Evolutionary conservation across 2,113 vertebrate genomes (phyloP), one percentile per base, ranked within the genome.

Genomic region (Lucifuga dentata): DNA sequence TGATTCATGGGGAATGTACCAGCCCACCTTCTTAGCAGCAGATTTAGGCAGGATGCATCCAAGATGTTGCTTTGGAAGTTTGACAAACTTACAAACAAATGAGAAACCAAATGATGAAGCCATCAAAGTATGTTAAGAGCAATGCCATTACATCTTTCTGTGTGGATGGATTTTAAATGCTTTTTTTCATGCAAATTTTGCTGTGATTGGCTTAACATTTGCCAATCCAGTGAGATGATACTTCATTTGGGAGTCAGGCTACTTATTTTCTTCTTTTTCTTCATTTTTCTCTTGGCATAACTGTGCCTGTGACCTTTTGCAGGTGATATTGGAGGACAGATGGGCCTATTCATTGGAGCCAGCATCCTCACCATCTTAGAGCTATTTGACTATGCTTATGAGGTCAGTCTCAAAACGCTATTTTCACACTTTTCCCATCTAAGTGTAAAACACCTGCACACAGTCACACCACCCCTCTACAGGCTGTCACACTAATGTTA

Each of bases 311-410:
- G 11, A 20, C 40, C 48, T 1, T 59, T 5, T 44, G 7, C 81
- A 99, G 98, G 98, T 89, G 98, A 99, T 75, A 98, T 99, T 52
- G 98, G 98, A 3, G 98, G 98, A 68, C 98, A 99, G 92, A 99
- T 99, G 98, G 98, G 97, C 77, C 85, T 99, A 45, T 99, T 99
- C 75, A 95, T 99, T 48, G 98, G 98, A 84, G 98, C 98, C 86
- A 99, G 98, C 92, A 97, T 99, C 91, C 95, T 99, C 62, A 98
- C 98, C 78, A 94, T 99, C 78, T 93, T 99, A 20, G 98, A 99
- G 92, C 95, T 99, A 78, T 98, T 99, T 59, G 97, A 99, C 81
- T 99, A 98, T 45, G 95, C 97, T 66, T 99, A 99, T 1, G 97
- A 99, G 97, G 98, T 98, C 82, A 92, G 94, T 75, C 86, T 59